A percentile compares a stretch with the other conserved stretches of the same genome.
Conservation (phyloP, 2,113 vertebrate genomes). For the Mastomys coucha region DNA sequence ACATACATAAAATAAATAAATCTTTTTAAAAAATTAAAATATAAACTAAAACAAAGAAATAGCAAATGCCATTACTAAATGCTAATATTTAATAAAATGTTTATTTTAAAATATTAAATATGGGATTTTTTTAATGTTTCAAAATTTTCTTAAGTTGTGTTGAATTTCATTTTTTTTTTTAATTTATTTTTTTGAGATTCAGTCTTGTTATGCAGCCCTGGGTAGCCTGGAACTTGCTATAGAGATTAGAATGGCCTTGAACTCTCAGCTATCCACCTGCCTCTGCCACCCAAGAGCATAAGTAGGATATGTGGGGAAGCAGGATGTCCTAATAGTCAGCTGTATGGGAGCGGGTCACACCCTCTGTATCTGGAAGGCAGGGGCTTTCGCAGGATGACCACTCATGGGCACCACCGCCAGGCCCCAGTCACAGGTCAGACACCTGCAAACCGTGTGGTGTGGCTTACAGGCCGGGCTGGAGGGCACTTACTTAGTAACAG, state of each 20-base stretch:
- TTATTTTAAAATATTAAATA: neutral
- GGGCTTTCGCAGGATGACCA: neutral
- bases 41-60: neutral
- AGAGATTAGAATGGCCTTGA: neutral
- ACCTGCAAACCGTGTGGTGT: neutral
- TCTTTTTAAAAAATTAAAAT: too few relatives aligned
- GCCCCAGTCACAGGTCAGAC: neutral
- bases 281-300: neutral
- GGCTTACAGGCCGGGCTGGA: neutral
- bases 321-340: neutral
- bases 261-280: neutral
- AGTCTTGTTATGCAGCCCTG: neutral
- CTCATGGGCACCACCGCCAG: neutral
- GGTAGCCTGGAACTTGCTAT: neutral
- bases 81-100: neutral
- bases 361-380: neutral
- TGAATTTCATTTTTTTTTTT: neutral
- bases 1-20: too few relatives aligned
- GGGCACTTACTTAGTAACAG: neutral
- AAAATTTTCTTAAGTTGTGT: neutral
- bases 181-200: too few relatives aligned
- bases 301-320: too few relatives aligned
- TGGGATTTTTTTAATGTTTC: neutral
- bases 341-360: neutral
- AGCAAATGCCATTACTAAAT: neutral